Base-by-base conservation (phyloP, 2,797 vertebrate genomes). In the Gephyroberyx darwinii region DNA sequence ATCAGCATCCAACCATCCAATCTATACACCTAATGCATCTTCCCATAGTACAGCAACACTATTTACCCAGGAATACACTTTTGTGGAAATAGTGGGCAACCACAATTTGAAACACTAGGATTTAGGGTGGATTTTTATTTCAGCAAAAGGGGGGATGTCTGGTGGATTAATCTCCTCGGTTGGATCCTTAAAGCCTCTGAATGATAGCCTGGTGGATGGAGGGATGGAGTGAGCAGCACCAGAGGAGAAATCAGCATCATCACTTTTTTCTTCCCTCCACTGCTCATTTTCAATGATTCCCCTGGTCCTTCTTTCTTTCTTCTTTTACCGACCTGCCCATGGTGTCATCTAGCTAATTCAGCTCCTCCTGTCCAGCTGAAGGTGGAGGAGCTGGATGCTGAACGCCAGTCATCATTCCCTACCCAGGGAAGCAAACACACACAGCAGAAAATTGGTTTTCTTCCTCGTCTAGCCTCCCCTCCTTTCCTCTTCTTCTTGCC, bases 361-460 rank as follows among this genome's bases (percentile, higher is more conserved):
- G 53, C 22, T 55, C 9, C 60, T 52, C 47, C 17, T 58, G 48
- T 26, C 65, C 31, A 20, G 57, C 53, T 75, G 43, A 16, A 59
- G 39, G 53, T 58, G 64, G 59, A 58, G 54, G 54, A 80, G 72
- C 51, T 55, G 17, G 66, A 66, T n/a, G 9, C 33, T 43, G 35
- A 56, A 71, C 53, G 45, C 31, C 57, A 43, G 73, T 73, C 54
- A 67, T 85, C 48, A 65, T 81, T 78, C 33, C 30, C 39, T 55
- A 30, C 71, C 37, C 58, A 22, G 69, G 50, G 63, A 75, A 52
- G 35, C 52, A 66, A 65, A 65, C 71, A 69, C 43, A 37, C 8
- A 33, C 22, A 19, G 14, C 45, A 55, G 63, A 48, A 57, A 71
- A 80, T 74, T 68, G 9, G 48, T 54, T 77, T 68, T 50, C 41